These are phyloP conservation scores for Micronisus gabar DNA, from an alignment of 2,113 vertebrate genomes.

Conservation along the genomic window DNA sequence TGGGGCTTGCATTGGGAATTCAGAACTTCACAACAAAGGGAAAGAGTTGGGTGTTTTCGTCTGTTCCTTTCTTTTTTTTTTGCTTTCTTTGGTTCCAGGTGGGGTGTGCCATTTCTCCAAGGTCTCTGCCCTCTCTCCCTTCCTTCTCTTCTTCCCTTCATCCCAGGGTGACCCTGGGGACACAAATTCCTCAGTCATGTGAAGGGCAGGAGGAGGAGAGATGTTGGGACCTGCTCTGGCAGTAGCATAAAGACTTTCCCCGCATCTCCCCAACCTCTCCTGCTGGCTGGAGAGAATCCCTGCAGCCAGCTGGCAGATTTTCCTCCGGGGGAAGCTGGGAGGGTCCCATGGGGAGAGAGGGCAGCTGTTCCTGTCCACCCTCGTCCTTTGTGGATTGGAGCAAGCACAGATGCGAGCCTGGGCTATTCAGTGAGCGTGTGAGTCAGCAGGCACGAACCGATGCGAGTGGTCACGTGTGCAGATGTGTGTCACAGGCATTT, in stretches of 20 bases:
- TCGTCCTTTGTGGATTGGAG: background rate
- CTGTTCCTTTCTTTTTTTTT: conserved; percentile 1
- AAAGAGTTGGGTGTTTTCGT: background rate
- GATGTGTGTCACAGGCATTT: conserved; percentile 29
- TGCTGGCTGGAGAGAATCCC: background rate
- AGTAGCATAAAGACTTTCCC: background rate
- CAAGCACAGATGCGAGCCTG: conserved; percentile 1
- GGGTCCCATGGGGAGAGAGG: background rate
- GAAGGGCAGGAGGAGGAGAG: background rate
- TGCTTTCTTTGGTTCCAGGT: background rate
- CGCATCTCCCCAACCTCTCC: background rate
- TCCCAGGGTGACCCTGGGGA: background rate
- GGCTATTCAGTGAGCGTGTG: background rate
- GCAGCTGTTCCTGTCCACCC: conserved; percentile 24
- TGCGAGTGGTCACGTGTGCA: background rate
- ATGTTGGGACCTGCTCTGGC: background rate
- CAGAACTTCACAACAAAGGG: conserved; percentile 3
- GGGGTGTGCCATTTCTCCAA: background rate
- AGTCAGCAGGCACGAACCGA: conserved; percentile 16
- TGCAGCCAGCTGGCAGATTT: background rate
- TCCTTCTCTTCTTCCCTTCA: background rate
- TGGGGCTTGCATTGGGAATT: background rate
- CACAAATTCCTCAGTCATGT: background rate
- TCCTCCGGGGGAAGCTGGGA: background rate
- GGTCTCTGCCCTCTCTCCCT: background rate